phyloP scores from a whole-genome alignment of 2,888 invertebrate genomes.

The Peribatodes rhomboidaria region DNA sequence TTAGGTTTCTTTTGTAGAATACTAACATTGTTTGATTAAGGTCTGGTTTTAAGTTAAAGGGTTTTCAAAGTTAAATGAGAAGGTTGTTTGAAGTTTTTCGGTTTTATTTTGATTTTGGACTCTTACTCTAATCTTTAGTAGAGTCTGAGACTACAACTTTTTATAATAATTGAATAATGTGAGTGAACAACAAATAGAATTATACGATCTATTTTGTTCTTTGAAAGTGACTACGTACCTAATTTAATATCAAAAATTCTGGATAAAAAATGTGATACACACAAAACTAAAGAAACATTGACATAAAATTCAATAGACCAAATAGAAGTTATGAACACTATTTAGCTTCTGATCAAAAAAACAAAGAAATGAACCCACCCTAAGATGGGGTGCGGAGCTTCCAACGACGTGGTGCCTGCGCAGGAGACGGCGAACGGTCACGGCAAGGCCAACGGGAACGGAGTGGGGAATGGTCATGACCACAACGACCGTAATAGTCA shows the following conservation, averaged over 20 bases:
- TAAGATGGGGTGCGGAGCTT: slow-evolving; percentile 81
- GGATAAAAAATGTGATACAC: too few species aligned
- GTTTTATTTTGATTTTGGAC: too few species aligned
- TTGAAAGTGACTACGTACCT: too few species aligned
- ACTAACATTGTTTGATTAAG: neutral
- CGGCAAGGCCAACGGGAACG: slow-evolving; percentile 56
- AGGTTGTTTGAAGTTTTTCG: too few species aligned
- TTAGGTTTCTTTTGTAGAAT: neutral
- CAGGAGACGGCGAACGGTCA: slow-evolving; percentile 58
- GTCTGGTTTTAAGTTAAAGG: neutral
- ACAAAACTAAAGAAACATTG: too few species aligned
- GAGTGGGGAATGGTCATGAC: slow-evolving; percentile 53
- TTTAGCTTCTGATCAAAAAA: neutral
- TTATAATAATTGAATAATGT: too few species aligned
- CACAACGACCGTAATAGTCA: slow-evolving; percentile 20
- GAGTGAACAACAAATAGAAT: too few species aligned
- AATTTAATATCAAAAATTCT: too few species aligned
- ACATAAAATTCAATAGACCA: too few species aligned
- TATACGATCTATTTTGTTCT: too few species aligned
- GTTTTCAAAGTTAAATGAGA: too few species aligned
- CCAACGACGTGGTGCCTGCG: slow-evolving; percentile 70
- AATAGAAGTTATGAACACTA: neutral
- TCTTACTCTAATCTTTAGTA: neutral
- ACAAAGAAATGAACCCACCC: slow-evolving; percentile 30
- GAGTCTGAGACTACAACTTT: too few species aligned